phyloP scores from a whole-genome alignment of 2,797 vertebrate genomes.

The Pseudomugil tenellus region DNA sequence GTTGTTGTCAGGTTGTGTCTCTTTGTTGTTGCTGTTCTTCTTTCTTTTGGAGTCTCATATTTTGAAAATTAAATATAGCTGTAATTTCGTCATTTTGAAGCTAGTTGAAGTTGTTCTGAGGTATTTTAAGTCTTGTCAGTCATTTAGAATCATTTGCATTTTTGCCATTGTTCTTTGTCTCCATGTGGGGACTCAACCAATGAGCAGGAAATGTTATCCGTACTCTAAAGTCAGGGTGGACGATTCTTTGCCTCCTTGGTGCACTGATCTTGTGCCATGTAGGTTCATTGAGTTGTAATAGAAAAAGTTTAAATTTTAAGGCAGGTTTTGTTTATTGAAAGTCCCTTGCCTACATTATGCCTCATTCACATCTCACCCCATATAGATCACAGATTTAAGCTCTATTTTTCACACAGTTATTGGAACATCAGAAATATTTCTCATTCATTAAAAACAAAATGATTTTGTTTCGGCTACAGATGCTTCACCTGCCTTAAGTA shows the following conservation, averaged over 20 bases:
- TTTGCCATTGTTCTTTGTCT: background rate
- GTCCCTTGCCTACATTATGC: too few relatives aligned
- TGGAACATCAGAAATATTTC: background rate
- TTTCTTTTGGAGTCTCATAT: background rate
- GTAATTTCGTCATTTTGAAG: background rate
- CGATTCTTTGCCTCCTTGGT: too few relatives aligned
- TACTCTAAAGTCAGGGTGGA: too few relatives aligned
- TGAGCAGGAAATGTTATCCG: background rate
- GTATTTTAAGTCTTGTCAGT: background rate
- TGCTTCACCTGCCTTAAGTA: too few relatives aligned
- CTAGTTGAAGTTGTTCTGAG: background rate
- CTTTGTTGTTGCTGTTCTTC: background rate
- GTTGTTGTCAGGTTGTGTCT: background rate
- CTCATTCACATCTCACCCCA: too few relatives aligned
- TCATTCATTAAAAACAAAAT: background rate
- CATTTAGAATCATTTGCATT: background rate
- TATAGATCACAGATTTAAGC: too few relatives aligned
- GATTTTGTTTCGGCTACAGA: background rate
- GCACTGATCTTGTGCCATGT: background rate
- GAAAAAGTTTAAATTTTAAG: background rate
- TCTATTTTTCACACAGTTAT: too few relatives aligned
- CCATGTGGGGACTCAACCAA: background rate
- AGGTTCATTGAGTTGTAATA: too few relatives aligned
- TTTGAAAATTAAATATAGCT: background rate
- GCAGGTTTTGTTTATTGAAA: background rate